These are phyloP conservation scores for Natrix natrix DNA, from an alignment of 2,797 vertebrate genomes.

Conservation along the genomic window DNA sequence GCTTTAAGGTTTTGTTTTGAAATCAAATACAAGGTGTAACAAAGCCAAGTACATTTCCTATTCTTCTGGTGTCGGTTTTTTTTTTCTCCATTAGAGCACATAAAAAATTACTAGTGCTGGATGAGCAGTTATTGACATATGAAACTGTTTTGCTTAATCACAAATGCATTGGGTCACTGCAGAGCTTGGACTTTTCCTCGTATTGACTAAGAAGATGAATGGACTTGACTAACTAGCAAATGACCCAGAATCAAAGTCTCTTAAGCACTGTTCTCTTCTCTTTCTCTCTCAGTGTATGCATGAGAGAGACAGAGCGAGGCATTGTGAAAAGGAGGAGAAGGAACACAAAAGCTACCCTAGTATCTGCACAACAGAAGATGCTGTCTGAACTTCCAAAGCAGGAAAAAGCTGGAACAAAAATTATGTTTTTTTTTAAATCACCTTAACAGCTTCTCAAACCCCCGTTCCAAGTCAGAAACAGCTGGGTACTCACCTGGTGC, in stretches of 20 bases:
- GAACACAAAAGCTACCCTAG: neutral
- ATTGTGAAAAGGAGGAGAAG: neutral
- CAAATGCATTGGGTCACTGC: neutral
- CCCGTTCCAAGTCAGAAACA: neutral
- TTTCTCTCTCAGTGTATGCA: neutral
- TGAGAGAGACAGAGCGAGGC: neutral
- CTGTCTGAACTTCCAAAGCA: constrained; percentile 38
- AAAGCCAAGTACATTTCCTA: fast-evolving
- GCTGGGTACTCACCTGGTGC: constrained; percentile 73
- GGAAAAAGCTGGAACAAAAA: neutral
- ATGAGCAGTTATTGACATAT: neutral
- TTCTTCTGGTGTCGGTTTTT: neutral
- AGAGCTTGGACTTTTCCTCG: neutral
- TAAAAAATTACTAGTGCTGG: neutral
- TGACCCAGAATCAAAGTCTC: neutral
- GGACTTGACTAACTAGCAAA: neutral
- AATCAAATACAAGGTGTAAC: neutral
- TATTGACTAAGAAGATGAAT: neutral
- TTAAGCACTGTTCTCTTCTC: neutral
- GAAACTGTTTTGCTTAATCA: constrained; percentile 27
- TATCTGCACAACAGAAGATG: neutral
- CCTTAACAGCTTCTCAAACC: neutral
- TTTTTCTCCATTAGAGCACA: neutral
- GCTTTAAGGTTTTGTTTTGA: neutral
- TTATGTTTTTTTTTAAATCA: neutral